These are phyloP conservation scores for Chrysotoxum bicinctum DNA, from an alignment of 2,888 invertebrate species.

Conservation along the genomic window DNA sequence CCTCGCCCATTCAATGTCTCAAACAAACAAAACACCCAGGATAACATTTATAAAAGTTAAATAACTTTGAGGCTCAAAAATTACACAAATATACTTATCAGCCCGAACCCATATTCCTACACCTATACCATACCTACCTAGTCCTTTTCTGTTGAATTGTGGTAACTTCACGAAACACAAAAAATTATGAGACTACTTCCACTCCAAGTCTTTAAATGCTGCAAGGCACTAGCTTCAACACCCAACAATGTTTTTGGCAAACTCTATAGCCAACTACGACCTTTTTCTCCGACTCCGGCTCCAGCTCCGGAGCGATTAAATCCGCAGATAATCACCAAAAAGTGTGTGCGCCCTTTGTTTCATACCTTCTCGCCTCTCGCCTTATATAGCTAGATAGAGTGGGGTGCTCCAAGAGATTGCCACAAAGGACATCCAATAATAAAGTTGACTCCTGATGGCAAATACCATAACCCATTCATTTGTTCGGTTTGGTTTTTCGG, in stretches of 20 bases:
- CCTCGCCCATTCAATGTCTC: conserved; percentile 13
- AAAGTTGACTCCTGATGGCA: conserved; percentile 71
- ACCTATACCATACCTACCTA: too few relatives aligned
- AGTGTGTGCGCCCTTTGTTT: conserved; percentile 71
- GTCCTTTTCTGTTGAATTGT: conserved; percentile 41
- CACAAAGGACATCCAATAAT: conserved; percentile 72
- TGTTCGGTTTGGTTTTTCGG: conserved; percentile 21
- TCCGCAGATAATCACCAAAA: conserved; percentile 71
- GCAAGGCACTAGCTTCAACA: conserved; percentile 68
- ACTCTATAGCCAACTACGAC: conserved; percentile 39
- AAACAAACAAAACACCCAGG: conserved; percentile 51
- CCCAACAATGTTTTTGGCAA: conserved; percentile 39
- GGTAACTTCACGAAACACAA: conserved; percentile 37
- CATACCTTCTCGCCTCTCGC: not conserved
- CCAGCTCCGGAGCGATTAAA: conserved; percentile 59
- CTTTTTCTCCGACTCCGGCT: conserved; percentile 58
- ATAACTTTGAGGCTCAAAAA: conserved; percentile 65
- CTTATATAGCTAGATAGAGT: not conserved
- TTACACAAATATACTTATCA: conserved; percentile 72
- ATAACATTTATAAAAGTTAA: conserved; percentile 70
- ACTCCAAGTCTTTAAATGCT: conserved; percentile 21
- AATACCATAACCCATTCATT: conserved; percentile 72
- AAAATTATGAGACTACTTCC: conserved; percentile 65
- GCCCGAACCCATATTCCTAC: conserved; percentile 54
- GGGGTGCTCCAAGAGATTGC: conserved; percentile 50